phyloP scores from a whole-genome alignment of 37 sponge, comb jelly and placozoan genomes.

The Diacarnus erythraeanus region DNA sequence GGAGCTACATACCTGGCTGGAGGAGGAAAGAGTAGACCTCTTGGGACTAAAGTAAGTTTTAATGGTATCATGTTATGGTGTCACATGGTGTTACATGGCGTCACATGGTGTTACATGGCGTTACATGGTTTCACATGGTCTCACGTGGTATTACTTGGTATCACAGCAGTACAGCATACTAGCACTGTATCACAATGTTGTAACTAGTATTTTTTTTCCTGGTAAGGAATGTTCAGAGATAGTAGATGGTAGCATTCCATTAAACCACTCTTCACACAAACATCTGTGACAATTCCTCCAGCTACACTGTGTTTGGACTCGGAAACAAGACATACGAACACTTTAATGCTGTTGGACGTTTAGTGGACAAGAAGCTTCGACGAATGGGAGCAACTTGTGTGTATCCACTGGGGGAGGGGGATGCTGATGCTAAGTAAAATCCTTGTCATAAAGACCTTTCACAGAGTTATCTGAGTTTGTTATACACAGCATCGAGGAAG shows the following conservation, averaged over 20 bases:
- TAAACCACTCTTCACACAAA: too few species aligned
- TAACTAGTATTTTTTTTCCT: too few species aligned
- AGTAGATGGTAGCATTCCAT: too few species aligned
- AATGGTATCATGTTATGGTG: too few species aligned
- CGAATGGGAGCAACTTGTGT: slow-evolving; percentile 79
- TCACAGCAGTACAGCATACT: too few species aligned
- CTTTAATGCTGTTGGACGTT: slow-evolving; percentile 87
- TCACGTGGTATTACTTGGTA: too few species aligned
- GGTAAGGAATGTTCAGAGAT: too few species aligned
- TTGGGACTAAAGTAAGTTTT: slow-evolving; percentile 27
- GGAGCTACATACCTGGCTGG: slow-evolving; percentile 87
- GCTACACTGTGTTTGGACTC: slow-evolving; percentile 86
- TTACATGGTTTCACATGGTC: too few species aligned
- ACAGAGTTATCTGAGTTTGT: not conserved
- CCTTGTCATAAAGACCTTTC: not conserved
- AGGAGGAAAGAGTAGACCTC: slow-evolving; percentile 58
- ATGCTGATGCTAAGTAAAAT: slow-evolving; percentile 94
- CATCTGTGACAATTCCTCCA: too few species aligned
- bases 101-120: too few species aligned
- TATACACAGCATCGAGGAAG: slow-evolving; percentile 88
- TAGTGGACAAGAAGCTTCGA: slow-evolving; percentile 76
- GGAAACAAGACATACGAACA: slow-evolving; percentile 99
- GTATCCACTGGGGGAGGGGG: slow-evolving; percentile 86
- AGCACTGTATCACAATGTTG: too few species aligned
- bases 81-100: too few species aligned